Evolutionary conservation across 2,113 vertebrate genomes (phyloP).

Genomic region (Zosterops lateralis): DNA sequence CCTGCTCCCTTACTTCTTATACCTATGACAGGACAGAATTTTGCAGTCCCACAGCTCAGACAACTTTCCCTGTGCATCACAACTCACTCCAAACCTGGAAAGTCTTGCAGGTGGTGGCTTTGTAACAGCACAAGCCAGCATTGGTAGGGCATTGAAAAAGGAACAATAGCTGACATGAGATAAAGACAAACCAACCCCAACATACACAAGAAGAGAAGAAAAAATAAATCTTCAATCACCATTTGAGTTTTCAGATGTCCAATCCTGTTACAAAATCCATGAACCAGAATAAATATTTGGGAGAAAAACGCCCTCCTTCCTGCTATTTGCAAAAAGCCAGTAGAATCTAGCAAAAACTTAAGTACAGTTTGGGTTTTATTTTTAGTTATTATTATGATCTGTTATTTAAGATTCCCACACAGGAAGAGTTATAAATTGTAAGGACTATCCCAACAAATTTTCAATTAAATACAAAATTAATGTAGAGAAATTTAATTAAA

Average conservation of each 20-base stretch:
- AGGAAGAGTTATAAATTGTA: slow-evolving; percentile 66
- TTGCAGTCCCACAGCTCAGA: neutral
- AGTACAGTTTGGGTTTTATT: neutral
- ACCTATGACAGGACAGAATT: neutral
- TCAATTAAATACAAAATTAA: slow-evolving; percentile 80
- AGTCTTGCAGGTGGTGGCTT: neutral
- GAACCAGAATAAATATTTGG: neutral
- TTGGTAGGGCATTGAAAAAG: fast-evolving
- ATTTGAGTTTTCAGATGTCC: neutral
- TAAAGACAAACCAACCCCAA: neutral
- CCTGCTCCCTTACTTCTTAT: neutral
- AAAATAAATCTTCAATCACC: neutral
- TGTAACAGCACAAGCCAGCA: neutral
- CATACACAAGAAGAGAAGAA: neutral
- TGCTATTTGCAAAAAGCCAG: neutral
- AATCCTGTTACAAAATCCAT: slow-evolving; percentile 1
- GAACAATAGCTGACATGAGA: neutral
- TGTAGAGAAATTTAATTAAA: slow-evolving; percentile 79
- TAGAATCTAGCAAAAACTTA: slow-evolving; percentile 34
- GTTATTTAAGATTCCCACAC: slow-evolving; percentile 54
- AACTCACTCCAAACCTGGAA: neutral
- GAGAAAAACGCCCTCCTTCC: neutral
- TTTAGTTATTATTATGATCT: neutral
- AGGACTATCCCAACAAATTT: slow-evolving; percentile 67
- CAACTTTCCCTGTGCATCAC: neutral